Base-by-base conservation (phyloP, 2,888 invertebrate genomes). In the Halictus ligatus region DNA sequence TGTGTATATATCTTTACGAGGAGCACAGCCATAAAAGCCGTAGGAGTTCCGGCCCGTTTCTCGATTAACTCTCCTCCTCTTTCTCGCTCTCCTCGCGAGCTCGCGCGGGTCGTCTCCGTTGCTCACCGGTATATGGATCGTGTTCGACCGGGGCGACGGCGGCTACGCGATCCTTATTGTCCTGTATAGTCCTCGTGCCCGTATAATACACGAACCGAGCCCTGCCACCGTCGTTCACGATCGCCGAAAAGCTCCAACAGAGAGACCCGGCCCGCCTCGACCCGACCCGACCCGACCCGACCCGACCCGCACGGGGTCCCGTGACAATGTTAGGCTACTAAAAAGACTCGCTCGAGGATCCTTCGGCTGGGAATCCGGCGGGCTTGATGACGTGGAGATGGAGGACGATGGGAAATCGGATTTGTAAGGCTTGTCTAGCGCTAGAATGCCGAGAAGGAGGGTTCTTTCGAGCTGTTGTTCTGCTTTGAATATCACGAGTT, bases 1-100 rank as follows among this genome's bases (percentile, higher is more conserved):
- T 54, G 54, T 54, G 90, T 90, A 90, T 90, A 90, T 89, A 89
- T 89, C 89, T 91, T 91, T 91, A 91, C 87, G 91, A 91, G 91
- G 91, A 91, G 91, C 87, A 69, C 77, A 83, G 91, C 87, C 88
- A 91, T 91, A 91, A 91, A 90, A 92, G 90, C 90, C 90, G 91
- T 91, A 91, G 91, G 91, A 92, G 91, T 92, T 92, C 89, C 89
- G 86, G 35, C 85, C 87, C 86, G 85, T 82, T 85, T 85, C 85
- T 86, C 90, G 90, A 90, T 90, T 90, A 89, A 88, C 89, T 90
- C 90, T 88, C 86, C 12, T 21, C 8, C 35, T 35, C 25, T 15
- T 13, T n/a, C 25, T 60, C 25, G 25, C 60, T 15, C 25, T 60
- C 13, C 74, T n/a, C 21, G 54, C 54, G 54, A 54, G 54, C 21